Evolutionary conservation across 2,888 invertebrate species (phyloP).

Genomic region (Parapristionchus giblindavisi): DNA sequence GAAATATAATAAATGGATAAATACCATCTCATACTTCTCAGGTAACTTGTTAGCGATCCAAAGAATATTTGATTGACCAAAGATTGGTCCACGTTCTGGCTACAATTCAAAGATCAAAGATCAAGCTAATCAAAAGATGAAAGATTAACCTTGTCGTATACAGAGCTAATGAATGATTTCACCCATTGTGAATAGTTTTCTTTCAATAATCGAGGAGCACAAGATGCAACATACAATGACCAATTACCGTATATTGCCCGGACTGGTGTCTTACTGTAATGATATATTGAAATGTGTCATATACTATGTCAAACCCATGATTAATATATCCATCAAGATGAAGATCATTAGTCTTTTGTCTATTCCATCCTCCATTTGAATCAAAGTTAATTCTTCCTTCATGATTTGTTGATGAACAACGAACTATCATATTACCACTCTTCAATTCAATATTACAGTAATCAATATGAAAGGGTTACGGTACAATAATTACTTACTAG

Average conservation of each 20-base stretch:
- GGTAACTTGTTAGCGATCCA: conserved; percentile 87
- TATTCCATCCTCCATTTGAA: conserved; percentile 49
- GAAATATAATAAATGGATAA: conserved; percentile 36
- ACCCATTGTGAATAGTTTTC: conserved; percentile 16
- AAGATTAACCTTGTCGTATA: conserved; percentile 22
- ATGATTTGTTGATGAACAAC: conserved; percentile 36
- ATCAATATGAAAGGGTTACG: background rate
- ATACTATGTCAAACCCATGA: conserved; percentile 40
- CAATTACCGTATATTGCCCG: conserved; percentile 90
- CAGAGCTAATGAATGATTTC: conserved; percentile 22
- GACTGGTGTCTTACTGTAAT: conserved; percentile 80
- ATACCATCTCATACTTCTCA: conserved; percentile 81
- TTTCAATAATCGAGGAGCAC: conserved; percentile 39
- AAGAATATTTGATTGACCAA: conserved; percentile 81
- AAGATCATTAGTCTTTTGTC: conserved; percentile 52
- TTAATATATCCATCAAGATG: conserved; percentile 59
- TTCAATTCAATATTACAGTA: conserved; percentile 31
- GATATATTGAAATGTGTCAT: conserved; percentile 7
- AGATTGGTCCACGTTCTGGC: conserved; percentile 49
- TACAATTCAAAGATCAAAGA: background rate
- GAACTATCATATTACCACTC: conserved; percentile 52
- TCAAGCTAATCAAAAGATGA: background rate
- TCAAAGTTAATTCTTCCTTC: conserved; percentile 46
- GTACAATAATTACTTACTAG: conserved; percentile 76
- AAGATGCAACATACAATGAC: conserved; percentile 77